Percentiles rank a stretch among this genome's conserved stretches.
These are phyloP conservation scores for Rousettus madagascariensis DNA, from an alignment of 2,797 vertebrate genomes.

Conservation along the genomic window DNA sequence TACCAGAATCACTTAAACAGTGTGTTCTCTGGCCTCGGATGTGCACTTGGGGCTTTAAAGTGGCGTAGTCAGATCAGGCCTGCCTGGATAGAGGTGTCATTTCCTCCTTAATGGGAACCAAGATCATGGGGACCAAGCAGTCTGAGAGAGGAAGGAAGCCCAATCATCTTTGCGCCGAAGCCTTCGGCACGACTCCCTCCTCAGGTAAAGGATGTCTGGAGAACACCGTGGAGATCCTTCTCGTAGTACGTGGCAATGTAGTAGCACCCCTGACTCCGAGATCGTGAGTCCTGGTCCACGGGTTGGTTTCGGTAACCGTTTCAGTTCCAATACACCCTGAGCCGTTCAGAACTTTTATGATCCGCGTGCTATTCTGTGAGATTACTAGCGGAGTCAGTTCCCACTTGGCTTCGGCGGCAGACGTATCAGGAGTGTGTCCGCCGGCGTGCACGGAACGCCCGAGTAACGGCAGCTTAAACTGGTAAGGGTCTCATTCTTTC, in stretches of 20 bases:
- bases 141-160: not conserved
- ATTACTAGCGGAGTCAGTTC: not conserved
- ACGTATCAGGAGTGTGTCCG: not conserved
- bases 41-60: not conserved
- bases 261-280: not conserved
- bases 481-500: not conserved
- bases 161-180: not conserved
- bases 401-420: not conserved
- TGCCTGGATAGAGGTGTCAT: not conserved
- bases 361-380: not conserved
- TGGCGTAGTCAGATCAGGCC: not conserved
- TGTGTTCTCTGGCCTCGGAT: not conserved
- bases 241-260: accelerated
- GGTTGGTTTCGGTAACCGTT: not conserved
- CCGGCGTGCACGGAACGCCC: not conserved
- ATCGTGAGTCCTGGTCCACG: not conserved
- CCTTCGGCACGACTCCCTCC: not conserved
- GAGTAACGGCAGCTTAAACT: not conserved
- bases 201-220: not conserved
- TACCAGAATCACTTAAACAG: not conserved
- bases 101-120: not conserved
- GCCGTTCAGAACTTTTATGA: not conserved
- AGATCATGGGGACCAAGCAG: not conserved
- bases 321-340: not conserved
- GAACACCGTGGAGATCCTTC: not conserved